Conservation (phyloP, 1,140 invertebrate genomes). For the Mya arenaria region DNA sequence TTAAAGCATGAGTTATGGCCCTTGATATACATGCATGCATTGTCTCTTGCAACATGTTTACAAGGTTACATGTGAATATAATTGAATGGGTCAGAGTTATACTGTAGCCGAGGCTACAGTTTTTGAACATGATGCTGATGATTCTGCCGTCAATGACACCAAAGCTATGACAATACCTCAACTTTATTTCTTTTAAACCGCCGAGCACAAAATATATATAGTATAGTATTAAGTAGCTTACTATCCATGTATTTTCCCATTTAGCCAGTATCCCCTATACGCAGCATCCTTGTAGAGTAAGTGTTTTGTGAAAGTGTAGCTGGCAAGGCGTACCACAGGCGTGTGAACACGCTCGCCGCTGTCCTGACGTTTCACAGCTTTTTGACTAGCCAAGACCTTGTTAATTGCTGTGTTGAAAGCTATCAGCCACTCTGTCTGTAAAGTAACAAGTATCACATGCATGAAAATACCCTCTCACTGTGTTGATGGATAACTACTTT, state of each 20-base stretch:
- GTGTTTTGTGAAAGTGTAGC: slow-evolving; percentile 88
- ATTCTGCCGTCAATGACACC: too few relatives aligned
- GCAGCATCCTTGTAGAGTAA: slow-evolving; percentile 88
- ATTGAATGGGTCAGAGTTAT: too few relatives aligned
- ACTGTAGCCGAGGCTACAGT: too few relatives aligned
- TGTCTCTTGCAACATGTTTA: too few relatives aligned
- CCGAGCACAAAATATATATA: too few relatives aligned
- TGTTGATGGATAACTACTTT: background rate
- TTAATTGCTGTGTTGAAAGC: slow-evolving; percentile 80
- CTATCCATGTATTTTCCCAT: slow-evolving; percentile 90
- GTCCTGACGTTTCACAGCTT: slow-evolving; percentile 59
- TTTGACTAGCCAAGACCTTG: slow-evolving; percentile 71
- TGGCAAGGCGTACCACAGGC: slow-evolving; percentile 87
- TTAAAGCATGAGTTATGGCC: too few relatives aligned
- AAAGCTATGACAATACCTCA: too few relatives aligned
- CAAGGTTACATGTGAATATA: too few relatives aligned
- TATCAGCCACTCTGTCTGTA: slow-evolving; percentile 87
- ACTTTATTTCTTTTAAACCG: too few relatives aligned
- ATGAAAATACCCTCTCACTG: background rate
- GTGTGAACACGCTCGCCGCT: slow-evolving; percentile 83
- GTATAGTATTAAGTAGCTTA: slow-evolving; percentile 70
- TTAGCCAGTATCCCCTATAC: slow-evolving; percentile 88
- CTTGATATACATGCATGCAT: too few relatives aligned
- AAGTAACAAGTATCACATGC: background rate
- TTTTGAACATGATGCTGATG: too few relatives aligned